Percentiles rank a stretch among this genome's conserved stretches.
Evolutionary conservation across 2,797 vertebrate genomes (phyloP).

Genomic region (Meda fulgida): DNA sequence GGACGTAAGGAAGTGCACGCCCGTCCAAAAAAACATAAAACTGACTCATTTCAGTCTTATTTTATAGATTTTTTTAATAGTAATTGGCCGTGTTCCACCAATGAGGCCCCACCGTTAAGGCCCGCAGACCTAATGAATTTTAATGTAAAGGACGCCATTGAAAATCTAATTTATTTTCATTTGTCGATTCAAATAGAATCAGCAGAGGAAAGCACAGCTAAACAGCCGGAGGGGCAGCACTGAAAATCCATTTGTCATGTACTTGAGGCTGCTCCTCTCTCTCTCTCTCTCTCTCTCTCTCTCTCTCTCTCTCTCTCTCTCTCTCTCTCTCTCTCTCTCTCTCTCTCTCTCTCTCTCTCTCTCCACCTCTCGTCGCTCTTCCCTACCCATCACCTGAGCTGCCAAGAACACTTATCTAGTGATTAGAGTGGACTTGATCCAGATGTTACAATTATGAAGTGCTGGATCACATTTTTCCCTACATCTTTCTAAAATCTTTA

Average conservation of each 20-base stretch:
- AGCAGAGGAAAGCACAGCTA: constrained; percentile 39
- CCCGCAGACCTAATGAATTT: constrained; percentile 44
- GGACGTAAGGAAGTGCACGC: constrained; percentile 28
- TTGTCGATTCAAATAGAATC: constrained; percentile 57
- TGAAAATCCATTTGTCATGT: constrained; percentile 49
- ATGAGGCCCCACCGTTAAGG: not conserved
- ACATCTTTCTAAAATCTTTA: constrained; percentile 19
- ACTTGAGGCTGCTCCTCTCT: constrained; percentile 8
- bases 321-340: not conserved
- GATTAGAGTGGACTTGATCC: constrained; percentile 43
- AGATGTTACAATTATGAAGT: constrained; percentile 48
- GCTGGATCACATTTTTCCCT: constrained; percentile 28
- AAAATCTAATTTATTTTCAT: constrained; percentile 51
- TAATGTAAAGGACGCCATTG: constrained; percentile 32
- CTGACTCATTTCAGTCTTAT: constrained; percentile 3
- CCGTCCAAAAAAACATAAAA: not conserved
- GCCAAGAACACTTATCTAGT: constrained; percentile 25
- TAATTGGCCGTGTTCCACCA: constrained; percentile 18
- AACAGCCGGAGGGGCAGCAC: constrained; percentile 37
- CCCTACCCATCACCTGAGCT: constrained; percentile 1
- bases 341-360: constrained; percentile 11
- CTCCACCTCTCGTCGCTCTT: not conserved
- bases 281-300: constrained; percentile 18
- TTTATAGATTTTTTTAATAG: constrained; percentile 20
- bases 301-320: constrained; percentile 2